Base-by-base conservation (phyloP, 2,113 vertebrate genomes). In the Hippolais icterina region DNA sequence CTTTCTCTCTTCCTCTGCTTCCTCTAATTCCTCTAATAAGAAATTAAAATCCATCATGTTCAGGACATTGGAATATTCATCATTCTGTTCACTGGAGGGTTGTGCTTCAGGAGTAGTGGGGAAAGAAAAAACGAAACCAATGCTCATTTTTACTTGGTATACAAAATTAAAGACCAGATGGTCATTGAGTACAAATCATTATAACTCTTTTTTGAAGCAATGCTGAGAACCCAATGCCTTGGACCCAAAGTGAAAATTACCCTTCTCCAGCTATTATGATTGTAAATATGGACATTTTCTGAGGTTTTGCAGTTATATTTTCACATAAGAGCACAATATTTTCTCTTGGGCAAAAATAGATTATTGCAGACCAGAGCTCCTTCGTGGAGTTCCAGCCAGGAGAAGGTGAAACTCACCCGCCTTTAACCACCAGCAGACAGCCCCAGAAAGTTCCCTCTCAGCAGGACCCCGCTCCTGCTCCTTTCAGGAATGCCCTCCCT, bases 41-140 rank as follows among this genome's bases (percentile, higher is more conserved):
- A 96, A 96, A 94, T 94, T 94, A 91, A 95, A 95, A 96, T 95
- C 89, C 63, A 83, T 96, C 90, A 92, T 78, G 52, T 70, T 88
- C 64, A 77, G 64, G 82, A 90, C 92, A 75, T 64, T 68, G 78
- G 52, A 95, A 90, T 95, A 96, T 78, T 95, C 68, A 93, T 95
- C 71, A 92, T 80, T 70, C 35, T 94, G 66, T 70, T 94, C 66
- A 88, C 59, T 90, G 87, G 59, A 93, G 82, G 29, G 47, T 47
- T 93, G 78, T 80, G 39, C 59, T 94, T 80, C 85, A 83, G 78
- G 22, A 91, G 20, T 60, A 76, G 37, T 64, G 25, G 44, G 24
- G 35, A n/a, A n/a, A 6, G 25, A 68, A 78, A 68, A 61, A 19
- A 2, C 25, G 10, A 84, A 93, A 79, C 4, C 44, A 50, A 37